These are phyloP conservation scores for Mormyrus hasselquistii DNA, from an alignment of 2,797 vertebrate genomes.

Conservation along the genomic window DNA sequence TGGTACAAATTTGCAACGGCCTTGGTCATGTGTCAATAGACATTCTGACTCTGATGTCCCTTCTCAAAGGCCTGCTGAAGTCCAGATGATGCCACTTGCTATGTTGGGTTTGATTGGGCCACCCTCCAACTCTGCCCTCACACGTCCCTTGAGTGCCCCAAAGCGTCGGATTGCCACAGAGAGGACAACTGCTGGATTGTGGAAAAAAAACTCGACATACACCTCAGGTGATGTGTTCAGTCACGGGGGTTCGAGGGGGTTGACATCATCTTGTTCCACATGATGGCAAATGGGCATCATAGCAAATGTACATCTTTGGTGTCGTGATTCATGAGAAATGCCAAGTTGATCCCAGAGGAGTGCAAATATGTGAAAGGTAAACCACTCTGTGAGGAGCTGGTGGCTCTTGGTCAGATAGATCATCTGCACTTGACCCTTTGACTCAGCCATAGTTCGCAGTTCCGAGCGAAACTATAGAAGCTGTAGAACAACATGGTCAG, in stretches of 20 bases:
- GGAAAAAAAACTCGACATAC: background rate
- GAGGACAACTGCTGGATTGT: background rate
- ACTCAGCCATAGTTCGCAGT: background rate
- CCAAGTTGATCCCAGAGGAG: background rate
- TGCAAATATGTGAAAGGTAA: background rate
- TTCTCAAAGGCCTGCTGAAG: background rate
- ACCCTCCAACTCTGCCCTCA: background rate
- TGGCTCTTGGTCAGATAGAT: background rate
- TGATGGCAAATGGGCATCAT: background rate
- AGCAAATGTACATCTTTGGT: background rate
- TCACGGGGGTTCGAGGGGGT: background rate
- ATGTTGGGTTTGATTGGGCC: background rate
- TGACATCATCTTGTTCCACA: background rate
- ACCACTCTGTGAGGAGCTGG: constrained; percentile 15
- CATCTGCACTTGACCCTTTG: background rate
- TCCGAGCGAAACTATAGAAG: background rate
- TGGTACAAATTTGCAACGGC: background rate
- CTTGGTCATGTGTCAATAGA: background rate
- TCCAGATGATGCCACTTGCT: background rate
- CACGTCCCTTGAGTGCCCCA: background rate
- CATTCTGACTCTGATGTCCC: background rate
- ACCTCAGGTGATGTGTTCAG: background rate
- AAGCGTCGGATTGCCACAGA: background rate
- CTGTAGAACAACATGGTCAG: background rate
- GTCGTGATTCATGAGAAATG: background rate